These are phyloP conservation scores for Fragum fragum DNA, from an alignment of 2,888 invertebrate species.

Conservation along the genomic window DNA sequence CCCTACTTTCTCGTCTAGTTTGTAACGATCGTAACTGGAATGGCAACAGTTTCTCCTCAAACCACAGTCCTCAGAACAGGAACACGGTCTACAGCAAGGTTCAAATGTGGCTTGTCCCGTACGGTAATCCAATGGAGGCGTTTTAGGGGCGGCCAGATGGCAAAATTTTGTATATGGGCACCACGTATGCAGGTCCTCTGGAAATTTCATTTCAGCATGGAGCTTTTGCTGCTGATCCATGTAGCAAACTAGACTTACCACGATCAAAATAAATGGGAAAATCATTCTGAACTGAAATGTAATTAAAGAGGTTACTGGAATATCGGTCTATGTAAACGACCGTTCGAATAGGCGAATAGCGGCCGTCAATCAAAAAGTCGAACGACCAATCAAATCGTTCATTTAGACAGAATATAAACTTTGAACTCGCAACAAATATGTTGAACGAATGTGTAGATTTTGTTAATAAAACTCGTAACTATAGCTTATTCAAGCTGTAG, in stretches of 20 bases:
- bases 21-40: neutral
- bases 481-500: too few relatives aligned
- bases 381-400: too few relatives aligned
- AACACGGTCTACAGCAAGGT: slow-evolving; percentile 5
- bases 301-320: too few relatives aligned
- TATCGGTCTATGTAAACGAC: too few relatives aligned
- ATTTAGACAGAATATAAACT: too few relatives aligned
- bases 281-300: slow-evolving; percentile 1
- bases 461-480: too few relatives aligned
- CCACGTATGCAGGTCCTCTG: slow-evolving; percentile 12
- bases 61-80: slow-evolving; percentile 9
- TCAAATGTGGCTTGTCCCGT: neutral
- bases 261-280: slow-evolving; percentile 2
- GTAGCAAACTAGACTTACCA: neutral
- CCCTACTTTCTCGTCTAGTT: neutral
- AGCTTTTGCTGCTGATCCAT: neutral
- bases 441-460: too few relatives aligned
- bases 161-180: slow-evolving; percentile 11
- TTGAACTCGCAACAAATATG: too few relatives aligned
- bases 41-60: neutral
- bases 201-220: neutral
- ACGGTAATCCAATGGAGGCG: neutral
- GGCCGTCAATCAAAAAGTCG: too few relatives aligned
- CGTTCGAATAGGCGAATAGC: too few relatives aligned
- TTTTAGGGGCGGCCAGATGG: neutral